A percentile compares a stretch with the other conserved stretches of the same genome.
These are phyloP conservation scores for Corella eumyota DNA, from an alignment of 23 tunicate species.

Conservation along the genomic window DNA sequence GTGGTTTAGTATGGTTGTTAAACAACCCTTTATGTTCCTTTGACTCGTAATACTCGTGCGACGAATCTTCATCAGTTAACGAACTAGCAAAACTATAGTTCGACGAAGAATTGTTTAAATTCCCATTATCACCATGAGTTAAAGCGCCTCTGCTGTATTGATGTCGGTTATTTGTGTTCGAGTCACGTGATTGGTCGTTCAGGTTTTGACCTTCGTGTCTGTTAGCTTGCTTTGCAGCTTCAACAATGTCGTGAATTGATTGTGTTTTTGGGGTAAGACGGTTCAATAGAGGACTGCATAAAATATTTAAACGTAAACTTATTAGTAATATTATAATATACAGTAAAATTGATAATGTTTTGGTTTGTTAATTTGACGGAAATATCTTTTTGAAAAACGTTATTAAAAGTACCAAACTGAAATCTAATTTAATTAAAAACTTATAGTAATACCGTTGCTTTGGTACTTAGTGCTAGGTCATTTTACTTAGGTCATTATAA, in stretches of 20 bases:
- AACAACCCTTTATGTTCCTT: too few species aligned
- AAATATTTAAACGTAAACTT: too few species aligned
- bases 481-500: too few species aligned
- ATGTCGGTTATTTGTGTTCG: not conserved
- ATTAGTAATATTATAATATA: too few species aligned
- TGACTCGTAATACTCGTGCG: too few species aligned
- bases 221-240: conserved; percentile 4
- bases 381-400: too few species aligned
- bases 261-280: conserved; percentile 34
- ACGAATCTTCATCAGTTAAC: conserved; percentile 15
- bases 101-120: conserved; percentile 28
- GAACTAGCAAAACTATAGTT: conserved; percentile 30
- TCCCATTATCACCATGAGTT: conserved; percentile 18
- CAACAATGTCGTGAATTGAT: conserved; percentile 17
- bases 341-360: not conserved
- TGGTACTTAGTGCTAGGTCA: too few species aligned
- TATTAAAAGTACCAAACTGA: too few species aligned
- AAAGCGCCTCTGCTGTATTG: conserved; percentile 9
- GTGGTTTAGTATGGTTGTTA: too few species aligned
- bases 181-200: not conserved
- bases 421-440: too few species aligned
- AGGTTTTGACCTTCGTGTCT: not conserved
- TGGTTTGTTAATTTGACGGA: not conserved
- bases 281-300: conserved; percentile 54
- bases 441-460: too few species aligned